phyloP scores from a whole-genome alignment of 2,888 invertebrate species.

The Hirtodrosophila duncani region DNA sequence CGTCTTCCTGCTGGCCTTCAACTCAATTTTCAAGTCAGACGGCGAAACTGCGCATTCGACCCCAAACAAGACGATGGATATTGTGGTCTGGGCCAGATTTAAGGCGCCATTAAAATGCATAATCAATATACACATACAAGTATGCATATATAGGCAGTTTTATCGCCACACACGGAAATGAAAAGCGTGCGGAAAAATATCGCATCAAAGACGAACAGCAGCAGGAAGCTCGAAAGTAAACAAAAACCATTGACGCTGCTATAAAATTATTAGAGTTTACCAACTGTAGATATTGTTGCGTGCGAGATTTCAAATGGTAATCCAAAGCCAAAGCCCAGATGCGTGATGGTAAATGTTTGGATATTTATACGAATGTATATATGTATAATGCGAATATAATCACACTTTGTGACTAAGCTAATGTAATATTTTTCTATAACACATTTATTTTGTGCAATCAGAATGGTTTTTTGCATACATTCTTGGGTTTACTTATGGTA shows the following conservation, averaged over 20 bases:
- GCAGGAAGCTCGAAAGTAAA: slow-evolving; percentile 24
- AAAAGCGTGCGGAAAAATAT: slow-evolving; percentile 52
- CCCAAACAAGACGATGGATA: background rate
- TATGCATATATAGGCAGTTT: slow-evolving; percentile 25
- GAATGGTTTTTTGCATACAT: slow-evolving; percentile 5
- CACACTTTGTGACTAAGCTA: too few relatives aligned
- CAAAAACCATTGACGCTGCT: slow-evolving; percentile 19
- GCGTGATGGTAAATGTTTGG: too few relatives aligned
- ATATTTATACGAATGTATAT: too few relatives aligned
- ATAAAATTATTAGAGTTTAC: background rate
- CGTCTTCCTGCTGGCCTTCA: too few relatives aligned
- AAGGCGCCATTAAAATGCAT: slow-evolving; percentile 24
- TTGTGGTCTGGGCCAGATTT: background rate
- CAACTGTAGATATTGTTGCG: too few relatives aligned
- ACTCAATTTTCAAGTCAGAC: too few relatives aligned
- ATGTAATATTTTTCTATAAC: background rate
- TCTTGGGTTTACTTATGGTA: too few relatives aligned
- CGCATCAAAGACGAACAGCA: slow-evolving; percentile 40
- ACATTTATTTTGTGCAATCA: slow-evolving; percentile 14
- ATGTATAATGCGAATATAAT: too few relatives aligned
- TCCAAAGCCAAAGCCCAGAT: too few relatives aligned
- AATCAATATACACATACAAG: background rate
- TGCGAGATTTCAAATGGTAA: too few relatives aligned
- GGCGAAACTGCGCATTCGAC: too few relatives aligned
- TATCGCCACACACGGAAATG: slow-evolving; percentile 41